Percentiles rank a stretch among this genome's conserved stretches.
These are phyloP conservation scores for Chrysodeixis includens DNA, from an alignment of 2,888 invertebrate species.

Conservation along the genomic window DNA sequence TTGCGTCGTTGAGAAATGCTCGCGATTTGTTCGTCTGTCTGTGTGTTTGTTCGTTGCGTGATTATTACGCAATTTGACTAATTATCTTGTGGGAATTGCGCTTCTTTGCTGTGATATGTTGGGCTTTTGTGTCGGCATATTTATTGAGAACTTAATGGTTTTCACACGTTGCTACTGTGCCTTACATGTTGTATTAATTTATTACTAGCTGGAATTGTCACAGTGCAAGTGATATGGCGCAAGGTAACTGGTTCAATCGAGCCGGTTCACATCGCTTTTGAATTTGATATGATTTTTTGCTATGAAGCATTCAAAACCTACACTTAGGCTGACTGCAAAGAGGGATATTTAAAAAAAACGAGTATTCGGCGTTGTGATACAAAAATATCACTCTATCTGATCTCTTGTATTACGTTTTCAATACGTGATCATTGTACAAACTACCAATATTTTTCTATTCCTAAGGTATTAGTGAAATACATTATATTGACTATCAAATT, in stretches of 20 bases:
- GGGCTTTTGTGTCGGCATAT: constrained; percentile 24
- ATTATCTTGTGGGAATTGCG: constrained; percentile 52
- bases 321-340: too few species aligned
- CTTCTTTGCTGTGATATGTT: constrained; percentile 34
- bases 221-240: neutral
- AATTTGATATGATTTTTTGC: too few species aligned
- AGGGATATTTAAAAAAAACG: too few species aligned
- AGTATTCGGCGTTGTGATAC: too few species aligned
- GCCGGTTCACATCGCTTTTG: too few species aligned
- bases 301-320: too few species aligned
- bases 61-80: constrained; percentile 50
- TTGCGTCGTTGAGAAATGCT: constrained; percentile 50
- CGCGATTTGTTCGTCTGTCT: constrained; percentile 47
- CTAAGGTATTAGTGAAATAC: too few species aligned
- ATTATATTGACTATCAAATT: too few species aligned
- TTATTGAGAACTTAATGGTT: constrained; percentile 7
- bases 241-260: neutral
- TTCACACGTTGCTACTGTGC: neutral
- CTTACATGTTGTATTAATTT: neutral
- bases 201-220: neutral
- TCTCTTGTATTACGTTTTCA: too few species aligned
- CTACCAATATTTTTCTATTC: too few species aligned
- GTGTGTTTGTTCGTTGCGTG: constrained; percentile 34
- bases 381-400: too few species aligned
- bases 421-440: too few species aligned